Evolutionary conservation across 2,888 invertebrate species (phyloP), one percentile per base, ranked within the genome.

Genomic region (Empis stercorea): DNA sequence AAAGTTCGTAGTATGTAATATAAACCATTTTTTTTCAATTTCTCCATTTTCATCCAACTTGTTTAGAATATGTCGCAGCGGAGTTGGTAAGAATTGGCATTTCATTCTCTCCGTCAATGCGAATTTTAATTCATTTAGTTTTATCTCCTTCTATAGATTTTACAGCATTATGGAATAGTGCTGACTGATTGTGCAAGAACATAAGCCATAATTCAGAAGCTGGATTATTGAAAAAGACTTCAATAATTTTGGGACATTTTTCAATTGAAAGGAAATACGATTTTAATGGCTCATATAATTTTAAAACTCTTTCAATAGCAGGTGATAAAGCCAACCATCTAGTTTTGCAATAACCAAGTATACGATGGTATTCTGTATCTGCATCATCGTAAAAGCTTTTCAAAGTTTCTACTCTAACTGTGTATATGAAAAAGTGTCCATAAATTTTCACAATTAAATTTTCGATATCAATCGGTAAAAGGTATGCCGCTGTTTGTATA

Each of bases 401-500:
- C 5, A 47, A 42, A 37, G 41, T 10, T 46, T 53, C 45, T 9
- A 47, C 45, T 15, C 48, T 44, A 17, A 51, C 49, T 10, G 47
- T 51, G 40, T 53, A 51, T 30, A 45, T 45, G 3, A 36, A 13
- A 44, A 47, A 44, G 38, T 23, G 36, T 14, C 30, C 47, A 30
- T 41, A 47, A 20, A 47, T 47, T 44, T 47, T 43, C 3, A 44
- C 20, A n/a, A 49, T 14, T 4, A 48, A 45, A 10, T 17, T 36
- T 27, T 49, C 49, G 10, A 47, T 14, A 37, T 49, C 47, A 23
- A 43, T 10, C 32, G 52, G 42, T 16, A 51, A 45, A 30, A 38
- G 36, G 44, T 54, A 49, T 27, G 41, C 46, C 32, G 48, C 49
- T 36, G 41, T 37, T 48, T 52, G 46, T 37, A 51, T 43, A 32